phyloP scores from a whole-genome alignment of 2,797 vertebrate genomes.

The Notolabrus celidotus region DNA sequence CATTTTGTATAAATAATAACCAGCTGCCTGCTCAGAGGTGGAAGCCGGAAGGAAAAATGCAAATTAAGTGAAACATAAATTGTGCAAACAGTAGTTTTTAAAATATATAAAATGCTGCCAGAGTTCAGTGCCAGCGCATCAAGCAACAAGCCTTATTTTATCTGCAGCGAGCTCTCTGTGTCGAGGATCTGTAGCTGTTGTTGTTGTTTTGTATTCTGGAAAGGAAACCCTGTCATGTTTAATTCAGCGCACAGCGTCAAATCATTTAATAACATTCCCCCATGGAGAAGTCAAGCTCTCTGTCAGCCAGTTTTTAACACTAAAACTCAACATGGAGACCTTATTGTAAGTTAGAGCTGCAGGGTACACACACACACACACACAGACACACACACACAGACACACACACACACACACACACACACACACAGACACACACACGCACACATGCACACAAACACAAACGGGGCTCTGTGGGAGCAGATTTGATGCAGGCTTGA shows the following conservation, averaged over 20 bases:
- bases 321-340: conserved; percentile 31
- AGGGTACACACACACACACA: conserved; percentile 4
- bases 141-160: conserved; percentile 1
- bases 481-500: conserved; percentile 59
- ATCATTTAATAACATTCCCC: conserved; percentile 44
- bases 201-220: conserved; percentile 19
- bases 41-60: neutral
- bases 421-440: too few species aligned
- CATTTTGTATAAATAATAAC: too few species aligned
- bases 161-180: neutral
- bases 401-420: too few species aligned
- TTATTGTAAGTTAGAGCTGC: conserved; percentile 41
- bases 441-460: conserved; percentile 21
- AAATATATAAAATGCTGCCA: neutral
- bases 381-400: neutral
- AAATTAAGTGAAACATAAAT: neutral
- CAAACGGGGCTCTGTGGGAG: conserved; percentile 44
- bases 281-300: conserved; percentile 18
- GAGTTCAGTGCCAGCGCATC: neutral
- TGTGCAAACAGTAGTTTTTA: neutral
- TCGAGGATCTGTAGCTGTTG: conserved; percentile 12
- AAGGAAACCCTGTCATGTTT: conserved; percentile 46
- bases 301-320: conserved; percentile 35
- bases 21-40: neutral
- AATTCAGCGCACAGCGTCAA: conserved; percentile 51